A percentile compares a stretch with the other conserved stretches of the same genome.
Conservation (phyloP, 1,140 invertebrate genomes). For the Cyphomyrmex costatus region DNA sequence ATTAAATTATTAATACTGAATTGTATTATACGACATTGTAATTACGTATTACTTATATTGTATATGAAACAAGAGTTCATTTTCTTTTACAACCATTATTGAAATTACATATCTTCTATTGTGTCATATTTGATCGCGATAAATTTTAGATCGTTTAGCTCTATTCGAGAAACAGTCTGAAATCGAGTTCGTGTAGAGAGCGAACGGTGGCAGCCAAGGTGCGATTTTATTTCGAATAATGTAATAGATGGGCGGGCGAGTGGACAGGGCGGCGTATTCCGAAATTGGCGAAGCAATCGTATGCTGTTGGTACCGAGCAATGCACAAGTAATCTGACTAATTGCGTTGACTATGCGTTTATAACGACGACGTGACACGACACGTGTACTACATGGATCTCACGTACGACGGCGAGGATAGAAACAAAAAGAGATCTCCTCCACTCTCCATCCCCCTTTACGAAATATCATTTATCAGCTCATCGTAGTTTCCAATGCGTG, state of each 20-base stretch:
- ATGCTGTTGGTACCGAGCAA: slow-evolving; percentile 41
- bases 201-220: neutral
- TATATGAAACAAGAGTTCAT: too few relatives aligned
- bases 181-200: neutral
- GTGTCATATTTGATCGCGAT: neutral
- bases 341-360: slow-evolving; percentile 39
- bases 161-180: neutral
- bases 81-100: neutral
- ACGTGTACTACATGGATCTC: slow-evolving; percentile 3
- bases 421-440: neutral
- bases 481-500: slow-evolving; percentile 18
- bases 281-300: slow-evolving; percentile 18
- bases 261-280: slow-evolving; percentile 32
- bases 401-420: slow-evolving; percentile 68
- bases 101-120: neutral
- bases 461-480: neutral
- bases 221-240: neutral
- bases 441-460: too few relatives aligned
- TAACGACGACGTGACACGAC: slow-evolving; percentile 26
- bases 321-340: slow-evolving; percentile 70
- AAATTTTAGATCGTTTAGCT: neutral
- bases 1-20: slow-evolving; percentile 12
- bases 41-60: slow-evolving; percentile 13
- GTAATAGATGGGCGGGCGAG: neutral
- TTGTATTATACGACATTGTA: neutral